These are phyloP conservation scores for Cryptocheilus praepositus DNA, from an alignment of 2,888 invertebrate species.

Conservation along the genomic window DNA sequence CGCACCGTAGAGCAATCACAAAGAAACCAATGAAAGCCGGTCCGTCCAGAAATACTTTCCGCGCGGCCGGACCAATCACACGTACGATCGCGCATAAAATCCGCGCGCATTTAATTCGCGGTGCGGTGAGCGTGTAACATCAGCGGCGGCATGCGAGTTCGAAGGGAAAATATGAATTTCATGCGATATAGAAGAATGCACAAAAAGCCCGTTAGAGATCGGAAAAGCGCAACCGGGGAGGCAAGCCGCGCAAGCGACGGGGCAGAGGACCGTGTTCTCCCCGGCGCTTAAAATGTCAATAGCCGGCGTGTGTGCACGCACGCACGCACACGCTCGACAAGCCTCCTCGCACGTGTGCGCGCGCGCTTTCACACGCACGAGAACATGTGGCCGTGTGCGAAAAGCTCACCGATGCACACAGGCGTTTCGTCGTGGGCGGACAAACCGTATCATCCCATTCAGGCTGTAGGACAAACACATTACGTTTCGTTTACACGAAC, in stretches of 20 bases:
- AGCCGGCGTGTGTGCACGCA: constrained; percentile 28
- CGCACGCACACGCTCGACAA: constrained; percentile 13
- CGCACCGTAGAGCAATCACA: too few species aligned
- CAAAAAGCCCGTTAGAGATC: constrained; percentile 4
- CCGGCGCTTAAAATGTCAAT: constrained; percentile 44
- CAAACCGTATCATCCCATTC: constrained; percentile 22
- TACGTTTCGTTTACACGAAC: constrained; percentile 25
- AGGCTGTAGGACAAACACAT: constrained; percentile 20
- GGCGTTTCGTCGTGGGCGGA: constrained; percentile 8
- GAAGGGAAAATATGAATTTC: too few species aligned
- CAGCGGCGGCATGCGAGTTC: too few species aligned
- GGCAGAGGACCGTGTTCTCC: constrained; percentile 14
- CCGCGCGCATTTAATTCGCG: too few species aligned
- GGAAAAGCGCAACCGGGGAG: constrained; percentile 11
- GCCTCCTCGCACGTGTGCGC: not conserved
- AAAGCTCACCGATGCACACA: not conserved
- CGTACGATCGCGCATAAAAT: too few species aligned
- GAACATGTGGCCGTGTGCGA: not conserved
- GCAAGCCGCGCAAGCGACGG: not conserved
- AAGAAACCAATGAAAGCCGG: too few species aligned
- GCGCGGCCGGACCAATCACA: too few species aligned
- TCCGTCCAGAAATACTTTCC: too few species aligned
- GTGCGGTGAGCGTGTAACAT: too few species aligned
- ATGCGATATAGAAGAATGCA: too few species aligned
- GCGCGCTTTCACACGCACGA: not conserved